Evolutionary conservation across 2,113 vertebrate genomes (phyloP).

Genomic region (Onychorhynchus coronatus): DNA sequence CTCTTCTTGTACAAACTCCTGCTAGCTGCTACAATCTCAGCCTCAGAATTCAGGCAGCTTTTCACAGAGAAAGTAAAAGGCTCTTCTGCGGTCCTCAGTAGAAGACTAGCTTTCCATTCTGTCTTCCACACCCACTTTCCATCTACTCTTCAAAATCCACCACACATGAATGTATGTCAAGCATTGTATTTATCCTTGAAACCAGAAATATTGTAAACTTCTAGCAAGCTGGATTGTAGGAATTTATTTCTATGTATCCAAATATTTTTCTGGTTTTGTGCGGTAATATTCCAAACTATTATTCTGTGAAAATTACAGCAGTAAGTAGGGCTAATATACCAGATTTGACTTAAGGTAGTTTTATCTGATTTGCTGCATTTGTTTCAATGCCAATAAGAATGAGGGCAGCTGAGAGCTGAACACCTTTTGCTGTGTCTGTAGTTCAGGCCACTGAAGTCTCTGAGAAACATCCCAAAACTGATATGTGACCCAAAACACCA

Average conservation of each 20-base stretch:
- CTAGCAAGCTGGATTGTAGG: background rate
- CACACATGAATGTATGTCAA: accelerated
- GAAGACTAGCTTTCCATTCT: background rate
- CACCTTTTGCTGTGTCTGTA: background rate
- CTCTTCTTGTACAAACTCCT: background rate
- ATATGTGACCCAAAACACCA: accelerated
- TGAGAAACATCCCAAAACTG: background rate
- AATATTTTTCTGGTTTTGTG: background rate
- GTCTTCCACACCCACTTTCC: background rate
- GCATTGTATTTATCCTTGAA: background rate
- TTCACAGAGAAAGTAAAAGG: background rate
- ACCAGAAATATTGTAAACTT: background rate
- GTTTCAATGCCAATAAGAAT: background rate
- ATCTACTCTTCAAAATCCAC: background rate
- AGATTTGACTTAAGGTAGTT: background rate
- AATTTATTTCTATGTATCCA: background rate
- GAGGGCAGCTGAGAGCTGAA: background rate
- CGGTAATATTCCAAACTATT: background rate
- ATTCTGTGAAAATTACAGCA: background rate
- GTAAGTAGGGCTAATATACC: background rate
- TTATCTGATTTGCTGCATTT: background rate
- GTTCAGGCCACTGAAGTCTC: background rate
- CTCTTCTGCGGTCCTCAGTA: background rate
- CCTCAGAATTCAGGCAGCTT: background rate
- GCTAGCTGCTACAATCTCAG: background rate